A percentile compares a stretch with the other conserved stretches of the same genome.
Conservation (phyloP, 2,113 vertebrate species). For the Mustela lutreola region DNA sequence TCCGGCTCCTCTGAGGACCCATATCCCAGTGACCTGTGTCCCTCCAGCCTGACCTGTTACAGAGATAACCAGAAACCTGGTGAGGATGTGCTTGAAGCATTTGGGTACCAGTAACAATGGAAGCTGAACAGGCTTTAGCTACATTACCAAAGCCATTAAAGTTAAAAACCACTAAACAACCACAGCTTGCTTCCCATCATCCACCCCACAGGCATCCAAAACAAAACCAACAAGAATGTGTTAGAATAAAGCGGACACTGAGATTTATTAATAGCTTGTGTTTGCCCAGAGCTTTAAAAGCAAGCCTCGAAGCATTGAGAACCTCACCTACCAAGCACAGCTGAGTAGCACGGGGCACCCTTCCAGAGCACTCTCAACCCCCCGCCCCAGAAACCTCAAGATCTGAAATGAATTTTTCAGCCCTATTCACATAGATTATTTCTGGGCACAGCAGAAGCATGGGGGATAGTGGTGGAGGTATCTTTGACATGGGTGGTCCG, state of each 20-base stretch:
- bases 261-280: background rate
- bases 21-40: rapidly evolving
- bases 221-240: conserved; percentile 33
- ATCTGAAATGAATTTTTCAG: background rate
- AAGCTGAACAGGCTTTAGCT: conserved; percentile 45
- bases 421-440: background rate
- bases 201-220: conserved; percentile 53
- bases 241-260: background rate
- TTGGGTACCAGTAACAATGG: background rate
- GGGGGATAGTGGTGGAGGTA: background rate
- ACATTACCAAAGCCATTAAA: conserved; percentile 61
- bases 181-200: conserved; percentile 64
- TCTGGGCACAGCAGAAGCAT: background rate
- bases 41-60: background rate
- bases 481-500: background rate
- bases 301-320: background rate
- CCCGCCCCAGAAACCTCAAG: background rate
- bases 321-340: background rate
- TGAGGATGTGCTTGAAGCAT: background rate
- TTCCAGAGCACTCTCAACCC: no score
- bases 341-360: rapidly evolving
- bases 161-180: conserved; percentile 62
- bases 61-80: background rate
- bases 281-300: background rate
- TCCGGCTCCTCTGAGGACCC: background rate